Evolutionary conservation across 2,888 invertebrate genomes (phyloP).

Genomic region (Thelaira solivaga): DNA sequence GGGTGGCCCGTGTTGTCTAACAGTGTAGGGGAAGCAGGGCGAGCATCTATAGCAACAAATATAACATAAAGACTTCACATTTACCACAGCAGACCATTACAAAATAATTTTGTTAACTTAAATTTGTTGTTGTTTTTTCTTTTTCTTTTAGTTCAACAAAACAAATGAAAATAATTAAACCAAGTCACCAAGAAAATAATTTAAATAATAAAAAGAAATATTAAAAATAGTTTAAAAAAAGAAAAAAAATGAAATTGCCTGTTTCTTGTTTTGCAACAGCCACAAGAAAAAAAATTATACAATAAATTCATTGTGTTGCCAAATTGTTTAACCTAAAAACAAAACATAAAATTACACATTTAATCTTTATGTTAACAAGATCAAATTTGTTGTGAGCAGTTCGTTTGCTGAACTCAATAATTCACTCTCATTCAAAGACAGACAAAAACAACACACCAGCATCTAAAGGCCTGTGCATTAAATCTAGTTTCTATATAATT

Average conservation of each 20-base stretch:
- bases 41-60: slow-evolving; percentile 96
- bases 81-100: slow-evolving; percentile 78
- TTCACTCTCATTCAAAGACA: slow-evolving; percentile 37
- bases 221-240: slow-evolving; percentile 15
- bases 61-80: slow-evolving; percentile 83
- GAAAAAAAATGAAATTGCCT: background rate
- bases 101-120: slow-evolving; percentile 68
- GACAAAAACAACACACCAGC: slow-evolving; percentile 60
- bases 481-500: slow-evolving; percentile 67
- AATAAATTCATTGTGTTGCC: slow-evolving; percentile 34
- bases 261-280: background rate
- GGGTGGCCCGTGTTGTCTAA: slow-evolving; percentile 91
- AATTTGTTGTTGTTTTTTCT: slow-evolving; percentile 30
- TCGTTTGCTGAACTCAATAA: no score
- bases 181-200: slow-evolving; percentile 6
- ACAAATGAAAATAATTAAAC: background rate
- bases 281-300: background rate
- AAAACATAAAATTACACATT: slow-evolving; percentile 17
- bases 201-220: background rate
- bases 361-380: background rate
- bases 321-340: slow-evolving; percentile 62
- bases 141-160: slow-evolving; percentile 22
- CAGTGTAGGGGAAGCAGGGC: slow-evolving; percentile 91
- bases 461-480: slow-evolving; percentile 51
- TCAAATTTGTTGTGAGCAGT: background rate